These are phyloP conservation scores for Zaprionus lachaisei DNA, from an alignment of 1,140 invertebrate species.

Conservation along the genomic window DNA sequence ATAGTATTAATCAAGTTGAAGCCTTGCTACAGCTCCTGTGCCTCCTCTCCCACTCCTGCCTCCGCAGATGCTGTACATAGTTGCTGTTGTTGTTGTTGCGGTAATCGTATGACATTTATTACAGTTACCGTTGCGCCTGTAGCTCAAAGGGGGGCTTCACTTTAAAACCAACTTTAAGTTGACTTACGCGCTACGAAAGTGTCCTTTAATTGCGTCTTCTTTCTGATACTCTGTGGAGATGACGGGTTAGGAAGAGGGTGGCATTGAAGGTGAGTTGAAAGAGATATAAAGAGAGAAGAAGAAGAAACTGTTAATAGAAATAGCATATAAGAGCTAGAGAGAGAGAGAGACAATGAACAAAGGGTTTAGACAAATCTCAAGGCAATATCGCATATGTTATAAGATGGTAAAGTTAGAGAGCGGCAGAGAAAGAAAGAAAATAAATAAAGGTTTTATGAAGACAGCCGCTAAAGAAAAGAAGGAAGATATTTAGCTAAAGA, in stretches of 20 bases:
- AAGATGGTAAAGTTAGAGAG: no score
- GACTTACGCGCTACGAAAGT: constrained; percentile 29
- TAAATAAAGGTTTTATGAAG: no score
- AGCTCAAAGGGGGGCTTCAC: constrained; percentile 22
- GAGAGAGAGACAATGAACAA: no score
- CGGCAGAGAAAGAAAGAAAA: no score
- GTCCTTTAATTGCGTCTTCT: constrained; percentile 62
- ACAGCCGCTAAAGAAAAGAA: no score
- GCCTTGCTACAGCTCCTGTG: constrained; percentile 50
- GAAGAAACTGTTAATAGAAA: no score
- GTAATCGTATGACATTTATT: constrained; percentile 80
- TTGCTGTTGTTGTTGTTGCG: constrained; percentile 45
- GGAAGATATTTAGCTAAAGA: no score
- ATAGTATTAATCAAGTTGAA: constrained; percentile 76
- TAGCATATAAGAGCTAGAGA: no score
- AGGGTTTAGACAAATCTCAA: no score
- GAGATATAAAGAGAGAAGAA: neutral
- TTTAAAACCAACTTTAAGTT: constrained; percentile 57
- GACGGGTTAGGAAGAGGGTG: neutral
- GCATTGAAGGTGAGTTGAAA: neutral
- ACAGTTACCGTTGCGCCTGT: constrained; percentile 50
- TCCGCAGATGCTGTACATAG: constrained; percentile 27
- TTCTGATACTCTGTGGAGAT: neutral
- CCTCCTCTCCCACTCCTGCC: constrained; percentile 16
- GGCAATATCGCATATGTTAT: no score